phyloP scores from a whole-genome alignment of 2,888 invertebrate genomes.

The Noctua pronuba region DNA sequence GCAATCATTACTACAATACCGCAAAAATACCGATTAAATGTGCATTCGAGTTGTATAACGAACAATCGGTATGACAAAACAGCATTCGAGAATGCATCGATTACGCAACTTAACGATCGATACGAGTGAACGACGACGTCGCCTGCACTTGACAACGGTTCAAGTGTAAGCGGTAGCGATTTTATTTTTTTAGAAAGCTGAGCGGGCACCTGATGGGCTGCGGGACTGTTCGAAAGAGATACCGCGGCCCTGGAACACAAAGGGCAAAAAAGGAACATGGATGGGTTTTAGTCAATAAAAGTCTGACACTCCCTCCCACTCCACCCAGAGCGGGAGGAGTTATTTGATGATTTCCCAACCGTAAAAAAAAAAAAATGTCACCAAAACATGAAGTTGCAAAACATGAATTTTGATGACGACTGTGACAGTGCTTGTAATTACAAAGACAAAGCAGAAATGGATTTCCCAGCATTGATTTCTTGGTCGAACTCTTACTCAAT shows the following conservation, averaged over 20 bases:
- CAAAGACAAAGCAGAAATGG: not conserved
- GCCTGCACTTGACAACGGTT: conserved; percentile 55
- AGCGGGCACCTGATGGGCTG: too few species aligned
- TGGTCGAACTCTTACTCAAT: not conserved
- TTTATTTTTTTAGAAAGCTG: not conserved
- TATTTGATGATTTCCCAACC: too few species aligned
- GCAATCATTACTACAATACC: conserved; percentile 39
- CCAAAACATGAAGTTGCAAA: too few species aligned
- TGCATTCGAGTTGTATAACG: conserved; percentile 58
- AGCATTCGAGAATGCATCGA: conserved; percentile 75
- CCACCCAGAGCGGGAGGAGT: too few species aligned
- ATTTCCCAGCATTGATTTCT: not conserved
- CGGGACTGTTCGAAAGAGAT: too few species aligned
- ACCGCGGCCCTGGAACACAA: too few species aligned
- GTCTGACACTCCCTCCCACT: too few species aligned
- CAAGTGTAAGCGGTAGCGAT: conserved; percentile 44
- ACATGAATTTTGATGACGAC: too few species aligned
- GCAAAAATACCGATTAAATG: conserved; percentile 57
- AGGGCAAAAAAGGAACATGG: too few species aligned
- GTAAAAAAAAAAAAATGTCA: too few species aligned
- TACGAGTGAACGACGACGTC: conserved; percentile 67
- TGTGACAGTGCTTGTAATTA: not conserved
- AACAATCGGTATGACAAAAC: conserved; percentile 70
- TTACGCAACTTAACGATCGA: conserved; percentile 70
- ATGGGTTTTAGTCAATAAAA: too few species aligned